Percentiles rank a stretch among this genome's conserved stretches.
Evolutionary conservation across 2,888 invertebrate species (phyloP).

Genomic region (Icerya purchasi): DNA sequence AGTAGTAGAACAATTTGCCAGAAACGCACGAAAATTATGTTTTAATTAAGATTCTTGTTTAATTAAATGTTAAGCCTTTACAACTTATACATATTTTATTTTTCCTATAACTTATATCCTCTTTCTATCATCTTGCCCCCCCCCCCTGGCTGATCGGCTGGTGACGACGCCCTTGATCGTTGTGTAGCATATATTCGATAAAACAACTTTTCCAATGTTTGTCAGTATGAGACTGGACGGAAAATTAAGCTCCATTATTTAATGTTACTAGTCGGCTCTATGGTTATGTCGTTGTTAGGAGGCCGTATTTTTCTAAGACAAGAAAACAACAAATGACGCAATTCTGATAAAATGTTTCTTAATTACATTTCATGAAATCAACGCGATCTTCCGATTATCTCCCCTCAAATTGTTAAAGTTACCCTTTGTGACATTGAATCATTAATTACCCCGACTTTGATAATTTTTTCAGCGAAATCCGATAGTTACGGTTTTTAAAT

Average conservation of each 20-base stretch:
- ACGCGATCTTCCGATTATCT: not conserved
- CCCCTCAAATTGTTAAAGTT: not conserved
- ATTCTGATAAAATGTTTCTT: not conserved
- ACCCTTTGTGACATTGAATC: not conserved
- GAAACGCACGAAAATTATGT: too few species aligned
- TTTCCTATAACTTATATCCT: too few species aligned
- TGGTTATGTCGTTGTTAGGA: not conserved
- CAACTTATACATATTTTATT: too few species aligned
- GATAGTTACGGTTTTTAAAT: slow-evolving; percentile 2
- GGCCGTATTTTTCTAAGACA: not conserved
- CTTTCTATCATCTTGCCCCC: too few species aligned
- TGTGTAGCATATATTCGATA: too few species aligned
- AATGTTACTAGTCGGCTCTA: not conserved
- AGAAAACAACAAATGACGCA: slow-evolving; percentile 3
- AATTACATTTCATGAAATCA: not conserved
- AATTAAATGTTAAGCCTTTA: too few species aligned
- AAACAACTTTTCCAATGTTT: too few species aligned
- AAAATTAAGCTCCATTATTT: not conserved
- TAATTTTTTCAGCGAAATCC: too few species aligned
- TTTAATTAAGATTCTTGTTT: too few species aligned
- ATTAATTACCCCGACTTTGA: not conserved
- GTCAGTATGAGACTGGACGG: slow-evolving; percentile 1
- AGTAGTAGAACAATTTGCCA: too few species aligned
- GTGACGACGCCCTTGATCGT: too few species aligned
- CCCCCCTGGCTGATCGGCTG: too few species aligned